Conservation (phyloP, 2,888 invertebrate species). For the Drosophila incognita region DNA sequence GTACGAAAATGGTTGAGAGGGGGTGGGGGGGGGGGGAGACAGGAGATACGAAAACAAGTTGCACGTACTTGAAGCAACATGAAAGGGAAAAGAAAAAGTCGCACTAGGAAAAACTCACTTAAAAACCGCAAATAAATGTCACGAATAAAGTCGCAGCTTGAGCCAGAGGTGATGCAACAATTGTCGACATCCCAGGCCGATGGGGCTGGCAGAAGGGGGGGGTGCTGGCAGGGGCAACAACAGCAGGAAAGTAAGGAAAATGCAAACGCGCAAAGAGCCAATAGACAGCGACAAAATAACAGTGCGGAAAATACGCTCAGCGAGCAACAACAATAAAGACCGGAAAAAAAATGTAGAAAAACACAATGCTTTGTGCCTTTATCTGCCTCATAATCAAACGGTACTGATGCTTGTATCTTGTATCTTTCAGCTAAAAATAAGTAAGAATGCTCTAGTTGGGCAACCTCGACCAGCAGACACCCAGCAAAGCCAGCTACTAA, state of each 20-base stretch:
- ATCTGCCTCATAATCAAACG: conserved; percentile 1
- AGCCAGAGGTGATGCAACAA: conserved; percentile 67
- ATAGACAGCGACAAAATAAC: conserved; percentile 61
- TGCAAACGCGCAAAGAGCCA: conserved; percentile 15
- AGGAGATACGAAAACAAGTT: conserved; percentile 65
- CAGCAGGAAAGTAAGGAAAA: neutral
- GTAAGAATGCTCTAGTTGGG: neutral
- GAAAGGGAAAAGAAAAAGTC: conserved; percentile 66
- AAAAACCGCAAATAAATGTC: conserved; percentile 76
- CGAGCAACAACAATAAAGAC: conserved; percentile 16
- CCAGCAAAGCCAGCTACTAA: neutral
- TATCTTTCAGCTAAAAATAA: neutral
- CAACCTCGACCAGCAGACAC: neutral
- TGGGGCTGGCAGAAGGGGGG: neutral
- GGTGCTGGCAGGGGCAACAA: neutral
- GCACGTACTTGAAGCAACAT: conserved; percentile 62
- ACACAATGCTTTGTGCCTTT: conserved; percentile 50
- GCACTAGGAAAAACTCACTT: conserved; percentile 49
- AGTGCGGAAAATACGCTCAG: conserved; percentile 63
- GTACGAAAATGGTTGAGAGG: conserved; percentile 7
- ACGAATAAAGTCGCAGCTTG: conserved; percentile 64
- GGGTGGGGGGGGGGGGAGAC: conserved; percentile 3
- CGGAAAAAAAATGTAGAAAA: conserved; percentile 52
- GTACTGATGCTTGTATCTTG: neutral
- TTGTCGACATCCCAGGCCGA: conserved; percentile 48